A percentile compares a stretch with the other conserved stretches of the same genome.
Evolutionary conservation across 2,888 invertebrate species (phyloP).

Genomic region (Ellobium chinense): DNA sequence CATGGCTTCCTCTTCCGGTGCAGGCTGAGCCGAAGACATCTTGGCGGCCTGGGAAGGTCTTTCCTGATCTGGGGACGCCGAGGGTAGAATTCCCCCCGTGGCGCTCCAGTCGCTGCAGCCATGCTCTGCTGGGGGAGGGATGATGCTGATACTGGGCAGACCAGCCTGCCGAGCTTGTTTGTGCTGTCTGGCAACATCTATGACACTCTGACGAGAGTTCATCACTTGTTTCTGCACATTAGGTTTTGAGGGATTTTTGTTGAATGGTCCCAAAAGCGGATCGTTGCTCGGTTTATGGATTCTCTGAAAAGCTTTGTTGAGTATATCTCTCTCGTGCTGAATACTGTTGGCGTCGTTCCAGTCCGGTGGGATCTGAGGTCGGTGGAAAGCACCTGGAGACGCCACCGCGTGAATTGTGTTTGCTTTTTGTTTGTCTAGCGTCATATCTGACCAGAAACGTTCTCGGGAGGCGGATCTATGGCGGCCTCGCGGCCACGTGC

Average conservation of each 20-base stretch:
- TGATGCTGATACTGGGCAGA: conserved; percentile 37
- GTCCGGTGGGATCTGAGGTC: conserved; percentile 27
- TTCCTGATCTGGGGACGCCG: not conserved
- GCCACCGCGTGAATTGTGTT: not conserved
- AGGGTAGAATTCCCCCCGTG: not conserved
- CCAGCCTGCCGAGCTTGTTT: not conserved
- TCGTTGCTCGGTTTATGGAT: not conserved
- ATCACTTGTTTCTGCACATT: not conserved
- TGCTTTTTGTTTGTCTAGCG: not conserved
- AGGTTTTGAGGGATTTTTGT: not conserved
- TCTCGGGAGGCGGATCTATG: conserved; percentile 21
- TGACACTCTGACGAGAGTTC: conserved; percentile 21
- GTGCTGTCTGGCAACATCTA: conserved; percentile 11
- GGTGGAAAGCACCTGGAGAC: not conserved
- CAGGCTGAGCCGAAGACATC: not conserved
- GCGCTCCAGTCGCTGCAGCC: not conserved
- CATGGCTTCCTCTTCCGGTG: not conserved
- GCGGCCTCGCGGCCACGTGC: conserved; percentile 42
- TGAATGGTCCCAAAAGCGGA: not conserved
- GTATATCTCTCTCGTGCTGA: not conserved
- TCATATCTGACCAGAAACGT: conserved; percentile 19
- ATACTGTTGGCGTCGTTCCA: not conserved
- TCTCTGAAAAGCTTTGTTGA: conserved; percentile 13
- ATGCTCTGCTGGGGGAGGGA: conserved; percentile 2
- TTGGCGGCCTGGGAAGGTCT: not conserved